Base-by-base conservation (phyloP, 2,113 vertebrate genomes). In the Dromaius novaehollandiae region DNA sequence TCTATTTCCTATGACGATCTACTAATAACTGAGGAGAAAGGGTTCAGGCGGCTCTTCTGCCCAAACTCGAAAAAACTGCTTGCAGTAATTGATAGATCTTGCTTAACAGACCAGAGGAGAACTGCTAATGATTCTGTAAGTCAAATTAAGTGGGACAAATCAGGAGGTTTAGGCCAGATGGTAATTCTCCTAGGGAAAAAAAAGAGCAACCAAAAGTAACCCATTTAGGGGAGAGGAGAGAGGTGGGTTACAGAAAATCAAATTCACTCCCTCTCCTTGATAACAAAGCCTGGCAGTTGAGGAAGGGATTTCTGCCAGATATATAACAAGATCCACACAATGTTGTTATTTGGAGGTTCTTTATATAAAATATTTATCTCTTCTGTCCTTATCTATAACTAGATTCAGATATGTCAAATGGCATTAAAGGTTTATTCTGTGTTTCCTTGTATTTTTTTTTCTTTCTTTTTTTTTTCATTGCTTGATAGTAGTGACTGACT, bases 121-220 rank as follows among this genome's bases (percentile, higher is more conserved):
- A 93, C 83, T 68, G 0, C 61, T 68, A 83, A 75, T 51, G 32
- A 66, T 90, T 75, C 60, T 71, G 8, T 63, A 38, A 64, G 64
- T 88, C 90, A 79, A 58, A 34, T 58, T 88, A 78, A 85, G 77
- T 51, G 30, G 51, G 79, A 96, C 58, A 94, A 88, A 79, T 75
- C 76, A 71, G 25, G 18, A 69, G 56, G 42, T 82, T 95, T 82
- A n/a, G 32, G 15, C 0, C 2, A 93, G 36, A 8, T 3, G 0
- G 4, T 53, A 86, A 34, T 64, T 93, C 32, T 91, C 84, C 48
- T 53, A 65, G 2, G 4, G 42, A 84, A 82, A 42, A 75, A 92
- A 75, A 92, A 82, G 34, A 56, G 17, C 60, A 88, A 51, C n/a
- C 5, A 17, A 64, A 95, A 82, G 36, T 65, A 61, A 24, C 56